Conservation (phyloP, 2,113 vertebrate genomes). For the Scortum barcoo region DNA sequence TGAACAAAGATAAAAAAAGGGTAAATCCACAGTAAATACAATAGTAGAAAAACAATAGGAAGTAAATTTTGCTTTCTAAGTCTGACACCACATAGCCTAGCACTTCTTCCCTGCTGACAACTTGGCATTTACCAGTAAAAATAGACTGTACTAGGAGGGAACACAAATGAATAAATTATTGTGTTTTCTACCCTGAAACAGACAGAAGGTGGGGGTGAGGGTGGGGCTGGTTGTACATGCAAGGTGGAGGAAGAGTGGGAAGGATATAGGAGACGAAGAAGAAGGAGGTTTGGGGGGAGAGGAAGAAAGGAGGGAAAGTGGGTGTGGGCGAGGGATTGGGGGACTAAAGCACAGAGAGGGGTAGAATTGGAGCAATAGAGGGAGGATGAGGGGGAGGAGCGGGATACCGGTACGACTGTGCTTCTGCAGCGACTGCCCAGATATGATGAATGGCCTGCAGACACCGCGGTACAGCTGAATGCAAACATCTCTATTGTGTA, state of each 20-base stretch:
- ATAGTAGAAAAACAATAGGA: neutral
- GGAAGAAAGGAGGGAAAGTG: constrained; percentile 24
- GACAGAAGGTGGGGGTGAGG: constrained; percentile 13
- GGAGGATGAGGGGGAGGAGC: constrained; percentile 15
- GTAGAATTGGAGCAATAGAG: constrained; percentile 50
- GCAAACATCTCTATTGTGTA: constrained; percentile 60
- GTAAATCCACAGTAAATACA: neutral
- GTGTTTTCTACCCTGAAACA: constrained; percentile 60
- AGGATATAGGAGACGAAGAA: constrained; percentile 20
- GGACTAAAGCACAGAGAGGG: constrained; percentile 29
- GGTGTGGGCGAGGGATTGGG: constrained; percentile 5
- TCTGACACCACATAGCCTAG: neutral
- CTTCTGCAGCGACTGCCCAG: constrained; percentile 49
- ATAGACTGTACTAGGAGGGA: constrained; percentile 33
- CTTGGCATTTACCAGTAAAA: constrained; percentile 58
- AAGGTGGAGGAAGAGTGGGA: constrained; percentile 3
- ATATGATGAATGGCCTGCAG: constrained; percentile 71
- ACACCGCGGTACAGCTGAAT: constrained; percentile 33
- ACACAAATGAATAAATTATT: constrained; percentile 74
- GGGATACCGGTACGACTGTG: constrained; percentile 17
- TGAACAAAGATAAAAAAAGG: neutral
- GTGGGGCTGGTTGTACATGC: neutral
- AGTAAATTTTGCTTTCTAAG: constrained; percentile 27
- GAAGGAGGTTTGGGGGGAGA: constrained; percentile 19
- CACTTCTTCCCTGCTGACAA: constrained; percentile 14